Evolutionary conservation across 2,113 vertebrate genomes (phyloP).

Genomic region (Prochilodus magdalenae): DNA sequence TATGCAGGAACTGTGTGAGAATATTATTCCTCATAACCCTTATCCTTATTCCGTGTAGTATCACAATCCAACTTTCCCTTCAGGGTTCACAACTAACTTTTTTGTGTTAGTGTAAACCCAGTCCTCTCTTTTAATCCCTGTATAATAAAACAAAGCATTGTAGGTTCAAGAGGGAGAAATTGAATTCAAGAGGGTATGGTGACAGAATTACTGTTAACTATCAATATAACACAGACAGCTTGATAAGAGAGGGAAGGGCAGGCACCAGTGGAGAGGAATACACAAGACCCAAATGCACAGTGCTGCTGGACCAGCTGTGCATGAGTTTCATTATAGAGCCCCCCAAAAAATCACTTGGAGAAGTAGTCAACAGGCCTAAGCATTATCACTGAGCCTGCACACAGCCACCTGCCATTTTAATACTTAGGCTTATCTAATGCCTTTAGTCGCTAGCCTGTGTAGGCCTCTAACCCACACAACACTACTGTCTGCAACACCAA

Average conservation of each 20-base stretch:
- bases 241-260: conserved; percentile 28
- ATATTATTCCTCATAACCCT: too few relatives aligned
- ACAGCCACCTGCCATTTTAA: conserved; percentile 59
- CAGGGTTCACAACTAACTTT: too few relatives aligned
- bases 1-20: too few relatives aligned
- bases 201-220: conserved; percentile 41
- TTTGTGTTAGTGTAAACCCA: neutral
- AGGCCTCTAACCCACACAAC: conserved; percentile 46
- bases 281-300: neutral
- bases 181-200: conserved; percentile 48
- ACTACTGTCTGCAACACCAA: conserved; percentile 42
- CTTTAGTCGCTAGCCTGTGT: conserved; percentile 51
- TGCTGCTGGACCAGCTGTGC: conserved; percentile 13
- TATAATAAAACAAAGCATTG: neutral
- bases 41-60: too few relatives aligned
- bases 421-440: conserved; percentile 64
- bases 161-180: conserved; percentile 6
- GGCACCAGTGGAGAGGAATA: conserved; percentile 5
- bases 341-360: neutral
- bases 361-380: conserved; percentile 33
- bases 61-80: too few relatives aligned
- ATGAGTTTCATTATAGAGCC: conserved; percentile 16
- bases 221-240: conserved; percentile 32
- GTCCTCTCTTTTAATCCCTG: neutral
- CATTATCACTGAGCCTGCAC: conserved; percentile 61